phyloP scores from a whole-genome alignment of 2,888 invertebrate genomes.

The Ceratothoa steindachneri region DNA sequence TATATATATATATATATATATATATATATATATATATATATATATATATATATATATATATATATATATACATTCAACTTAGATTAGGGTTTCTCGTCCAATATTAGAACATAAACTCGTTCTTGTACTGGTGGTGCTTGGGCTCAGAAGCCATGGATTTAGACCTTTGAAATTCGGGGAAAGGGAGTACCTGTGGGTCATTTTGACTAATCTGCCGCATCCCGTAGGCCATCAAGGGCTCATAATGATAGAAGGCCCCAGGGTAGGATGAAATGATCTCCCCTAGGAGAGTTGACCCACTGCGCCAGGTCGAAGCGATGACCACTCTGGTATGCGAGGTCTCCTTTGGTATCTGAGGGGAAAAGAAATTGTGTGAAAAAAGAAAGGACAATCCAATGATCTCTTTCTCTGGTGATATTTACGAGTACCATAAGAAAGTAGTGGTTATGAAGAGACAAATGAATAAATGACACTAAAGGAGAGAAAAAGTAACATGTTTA shows the following conservation, averaged over 20 bases:
- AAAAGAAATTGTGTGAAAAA: not conserved
- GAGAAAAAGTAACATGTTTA: too few species aligned
- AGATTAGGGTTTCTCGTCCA: too few species aligned
- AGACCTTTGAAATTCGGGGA: not conserved
- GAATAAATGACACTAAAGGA: too few species aligned
- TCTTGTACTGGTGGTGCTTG: too few species aligned
- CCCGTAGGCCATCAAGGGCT: conserved; percentile 41
- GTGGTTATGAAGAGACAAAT: too few species aligned
- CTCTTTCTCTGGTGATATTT: too few species aligned
- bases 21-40: conserved; percentile 6
- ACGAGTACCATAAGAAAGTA: too few species aligned
- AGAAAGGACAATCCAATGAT: too few species aligned
- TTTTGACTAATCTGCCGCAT: conserved; percentile 26
- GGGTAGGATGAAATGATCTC: conserved; percentile 42
- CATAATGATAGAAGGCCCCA: conserved; percentile 44
- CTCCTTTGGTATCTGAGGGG: conserved; percentile 24
- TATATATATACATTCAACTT: too few species aligned
- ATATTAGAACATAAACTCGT: not conserved
- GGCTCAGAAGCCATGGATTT: too few species aligned
- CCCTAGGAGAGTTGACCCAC: conserved; percentile 42
- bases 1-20: conserved; percentile 17
- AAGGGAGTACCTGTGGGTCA: not conserved
- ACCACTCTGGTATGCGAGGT: conserved; percentile 30
- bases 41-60: not conserved
- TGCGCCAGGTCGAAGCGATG: conserved; percentile 46